Conservation (phyloP, 2,888 invertebrate genomes). For the Cephonodes hylas region DNA sequence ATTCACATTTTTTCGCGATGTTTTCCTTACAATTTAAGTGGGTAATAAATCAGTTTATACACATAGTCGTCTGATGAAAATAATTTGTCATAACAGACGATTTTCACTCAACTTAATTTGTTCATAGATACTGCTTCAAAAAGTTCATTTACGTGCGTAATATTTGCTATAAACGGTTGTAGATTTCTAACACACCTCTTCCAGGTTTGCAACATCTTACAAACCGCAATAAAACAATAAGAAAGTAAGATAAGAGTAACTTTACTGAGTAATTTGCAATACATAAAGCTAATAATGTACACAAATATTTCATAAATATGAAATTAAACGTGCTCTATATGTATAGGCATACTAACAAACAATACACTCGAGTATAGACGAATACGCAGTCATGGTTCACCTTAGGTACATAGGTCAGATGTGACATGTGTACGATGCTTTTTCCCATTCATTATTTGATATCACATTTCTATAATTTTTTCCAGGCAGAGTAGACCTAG, state of each 20-base stretch:
- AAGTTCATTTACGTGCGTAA: too few relatives aligned
- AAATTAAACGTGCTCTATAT: constrained; percentile 25
- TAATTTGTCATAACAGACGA: too few relatives aligned
- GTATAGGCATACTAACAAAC: constrained; percentile 21
- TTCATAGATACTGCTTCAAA: too few relatives aligned
- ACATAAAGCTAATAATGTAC: constrained; percentile 48
- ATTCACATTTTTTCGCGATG: too few relatives aligned
- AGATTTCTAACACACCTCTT: too few relatives aligned
- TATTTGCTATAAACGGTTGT: too few relatives aligned
- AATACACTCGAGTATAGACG: constrained; percentile 15
- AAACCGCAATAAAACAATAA: not conserved
- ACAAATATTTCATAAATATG: constrained; percentile 33
- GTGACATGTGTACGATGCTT: not conserved
- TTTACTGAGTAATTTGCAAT: constrained; percentile 56
- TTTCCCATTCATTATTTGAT: not conserved
- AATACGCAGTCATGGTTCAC: constrained; percentile 42
- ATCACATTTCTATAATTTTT: not conserved
- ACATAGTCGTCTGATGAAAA: too few relatives aligned
- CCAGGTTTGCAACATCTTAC: not conserved
- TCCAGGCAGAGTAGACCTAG: too few relatives aligned
- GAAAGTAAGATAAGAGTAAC: constrained; percentile 39
- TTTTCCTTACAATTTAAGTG: too few relatives aligned
- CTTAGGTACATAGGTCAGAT: constrained; percentile 17
- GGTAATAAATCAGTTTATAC: too few relatives aligned
- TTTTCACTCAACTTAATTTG: too few relatives aligned